Base-by-base conservation (phyloP, 1,140 invertebrate genomes). In the Musca domestica region DNA sequence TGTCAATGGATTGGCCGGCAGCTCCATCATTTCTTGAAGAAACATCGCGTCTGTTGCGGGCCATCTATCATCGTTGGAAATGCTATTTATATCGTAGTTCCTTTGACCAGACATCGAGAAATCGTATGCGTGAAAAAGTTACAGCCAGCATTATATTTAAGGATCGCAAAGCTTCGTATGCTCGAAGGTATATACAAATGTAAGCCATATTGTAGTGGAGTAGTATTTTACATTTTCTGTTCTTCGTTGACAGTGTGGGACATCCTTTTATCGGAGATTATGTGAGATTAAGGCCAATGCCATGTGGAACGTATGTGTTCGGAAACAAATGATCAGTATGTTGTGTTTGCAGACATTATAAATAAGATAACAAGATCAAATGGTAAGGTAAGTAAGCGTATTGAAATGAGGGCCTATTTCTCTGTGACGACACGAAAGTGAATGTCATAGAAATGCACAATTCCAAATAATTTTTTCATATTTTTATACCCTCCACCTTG, bases 181-280 rank as follows among this genome's bases (percentile, higher is more conserved):
- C 86, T 51, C 84, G 88, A 83, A 93, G 90, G 90, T 92, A 80
- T 49, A 15, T 48, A 2, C n/a, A 93, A 93, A 23, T 85, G 91
- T 92, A 66, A 17, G 12, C 19, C 6, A 51, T 51, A n/a, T n/a
- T 30, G 9, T 61, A 49, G 17, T 3, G n/a, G 10, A n/a, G 1
- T n/a, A n/a, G n/a, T n/a, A 27, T n/a, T 1, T 25, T 54, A 19
- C 58, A 68, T 3, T 27, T 41, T 41, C 4, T 41, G 2, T 41
- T 41, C 12, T 41, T 9, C 10, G 2, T 41, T 41, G 6, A 5
- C 10, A 93, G 91, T 82, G 91, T 95, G 67, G 87, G 88, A 27
- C 91, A 94, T 85, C 92, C 93, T 14, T 95, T 95, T 85, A 87
- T 92, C 73, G 93, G 93, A 5, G 93, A 95, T 84, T 95, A 95